Conservation (phyloP, 2,113 vertebrate genomes). For the Lasiurus cinereus region DNA sequence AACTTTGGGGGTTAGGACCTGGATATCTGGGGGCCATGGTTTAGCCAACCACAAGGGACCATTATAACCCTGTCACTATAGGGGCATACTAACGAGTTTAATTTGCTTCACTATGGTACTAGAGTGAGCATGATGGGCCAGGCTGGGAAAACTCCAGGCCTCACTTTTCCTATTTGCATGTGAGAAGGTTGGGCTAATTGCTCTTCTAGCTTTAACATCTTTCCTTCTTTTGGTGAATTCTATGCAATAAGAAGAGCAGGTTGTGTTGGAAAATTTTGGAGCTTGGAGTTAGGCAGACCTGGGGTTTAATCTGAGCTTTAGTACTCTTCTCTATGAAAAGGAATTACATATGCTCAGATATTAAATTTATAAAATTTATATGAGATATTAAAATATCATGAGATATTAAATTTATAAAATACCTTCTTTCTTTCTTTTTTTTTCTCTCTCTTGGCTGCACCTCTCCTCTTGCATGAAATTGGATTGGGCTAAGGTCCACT, state of each 20-base stretch:
- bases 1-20: not conserved
- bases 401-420: not conserved
- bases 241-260: not conserved
- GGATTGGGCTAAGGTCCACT: not conserved
- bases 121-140: not conserved
- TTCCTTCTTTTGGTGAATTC: not conserved
- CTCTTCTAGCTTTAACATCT: not conserved
- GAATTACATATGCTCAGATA: not conserved
- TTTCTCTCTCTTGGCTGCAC: not conserved
- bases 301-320: not conserved
- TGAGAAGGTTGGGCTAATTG: not conserved
- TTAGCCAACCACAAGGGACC: not conserved
- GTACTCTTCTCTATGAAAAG: not conserved
- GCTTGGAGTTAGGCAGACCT: not conserved
- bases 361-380: not conserved
- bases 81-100: not conserved
- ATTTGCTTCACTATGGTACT: not conserved
- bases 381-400: not conserved
- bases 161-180: not conserved
- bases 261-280: not conserved
- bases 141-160: not conserved
- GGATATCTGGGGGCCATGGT: not conserved
- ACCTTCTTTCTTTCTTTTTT: not conserved
- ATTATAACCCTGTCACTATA: not conserved
- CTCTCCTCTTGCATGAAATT: not conserved